These are phyloP conservation scores for Hydroisotoma schaefferi DNA, from an alignment of 2,888 invertebrate genomes.

Conservation along the genomic window DNA sequence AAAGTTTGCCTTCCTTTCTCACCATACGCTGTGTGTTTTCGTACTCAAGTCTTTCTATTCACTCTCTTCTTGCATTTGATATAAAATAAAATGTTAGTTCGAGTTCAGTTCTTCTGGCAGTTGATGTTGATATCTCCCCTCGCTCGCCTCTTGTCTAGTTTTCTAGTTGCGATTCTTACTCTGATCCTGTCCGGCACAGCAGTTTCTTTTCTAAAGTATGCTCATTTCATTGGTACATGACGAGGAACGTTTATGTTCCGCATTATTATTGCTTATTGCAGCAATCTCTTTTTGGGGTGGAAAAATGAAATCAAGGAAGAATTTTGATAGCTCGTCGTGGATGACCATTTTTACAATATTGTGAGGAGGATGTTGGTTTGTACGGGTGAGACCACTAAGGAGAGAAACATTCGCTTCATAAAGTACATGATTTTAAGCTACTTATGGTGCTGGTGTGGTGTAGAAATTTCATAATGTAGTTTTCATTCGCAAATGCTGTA, in stretches of 20 bases:
- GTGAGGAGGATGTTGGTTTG: background rate
- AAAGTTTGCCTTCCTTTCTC: slow-evolving; percentile 15
- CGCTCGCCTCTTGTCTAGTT: background rate
- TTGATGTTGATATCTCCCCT: background rate
- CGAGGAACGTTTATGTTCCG: slow-evolving; percentile 8
- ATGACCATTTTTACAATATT: slow-evolving; percentile 8
- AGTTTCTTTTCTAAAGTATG: background rate
- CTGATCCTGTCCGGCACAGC: too few species aligned
- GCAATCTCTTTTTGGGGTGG: slow-evolving; percentile 5
- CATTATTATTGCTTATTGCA: slow-evolving; percentile 18
- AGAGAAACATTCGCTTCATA: background rate
- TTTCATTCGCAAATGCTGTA: too few species aligned
- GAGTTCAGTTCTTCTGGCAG: too few species aligned
- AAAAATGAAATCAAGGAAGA: slow-evolving; percentile 17
- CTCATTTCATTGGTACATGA: background rate
- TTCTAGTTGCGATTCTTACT: too few species aligned
- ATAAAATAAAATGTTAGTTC: too few species aligned
- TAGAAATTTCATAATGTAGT: too few species aligned
- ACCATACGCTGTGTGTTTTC: background rate
- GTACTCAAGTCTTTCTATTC: slow-evolving; percentile 12
- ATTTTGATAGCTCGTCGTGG: slow-evolving; percentile 2
- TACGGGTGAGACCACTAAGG: background rate
- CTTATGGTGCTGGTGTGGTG: background rate
- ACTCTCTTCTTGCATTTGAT: background rate
- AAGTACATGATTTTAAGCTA: background rate